Evolutionary conservation across 1,140 invertebrate species (phyloP).

Genomic region (Prorops nasuta): DNA sequence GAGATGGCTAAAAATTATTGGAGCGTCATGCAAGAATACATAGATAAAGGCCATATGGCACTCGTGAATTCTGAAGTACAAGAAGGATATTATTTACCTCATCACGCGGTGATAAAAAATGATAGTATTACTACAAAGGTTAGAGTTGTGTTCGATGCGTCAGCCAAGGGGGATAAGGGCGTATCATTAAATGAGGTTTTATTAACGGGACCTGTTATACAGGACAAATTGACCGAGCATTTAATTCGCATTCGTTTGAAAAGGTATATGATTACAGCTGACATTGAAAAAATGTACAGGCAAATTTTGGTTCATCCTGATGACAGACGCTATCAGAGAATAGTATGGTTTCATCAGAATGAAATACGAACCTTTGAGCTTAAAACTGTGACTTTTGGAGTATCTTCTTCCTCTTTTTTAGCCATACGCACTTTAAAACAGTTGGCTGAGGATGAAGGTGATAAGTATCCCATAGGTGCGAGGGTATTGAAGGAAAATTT

Average conservation of each 20-base stretch:
- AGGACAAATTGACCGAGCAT: neutral
- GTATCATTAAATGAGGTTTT: neutral
- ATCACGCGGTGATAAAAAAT: neutral
- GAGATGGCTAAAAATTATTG: neutral
- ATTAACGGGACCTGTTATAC: neutral
- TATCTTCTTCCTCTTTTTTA: too few relatives aligned
- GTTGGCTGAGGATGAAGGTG: too few relatives aligned
- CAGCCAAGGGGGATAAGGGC: neutral
- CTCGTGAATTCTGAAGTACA: neutral
- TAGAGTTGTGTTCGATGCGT: constrained; percentile 37
- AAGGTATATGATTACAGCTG: neutral
- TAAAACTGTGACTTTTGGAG: too few relatives aligned
- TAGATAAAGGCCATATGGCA: neutral
- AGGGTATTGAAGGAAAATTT: too few relatives aligned
- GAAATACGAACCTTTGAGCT: too few relatives aligned
- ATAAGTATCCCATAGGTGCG: too few relatives aligned
- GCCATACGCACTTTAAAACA: too few relatives aligned
- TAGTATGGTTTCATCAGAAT: constrained; percentile 37
- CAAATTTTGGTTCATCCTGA: neutral
- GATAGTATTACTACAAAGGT: constrained; percentile 2
- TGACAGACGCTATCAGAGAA: constrained; percentile 33
- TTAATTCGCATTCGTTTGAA: neutral
- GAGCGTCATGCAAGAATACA: neutral
- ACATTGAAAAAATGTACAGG: neutral
- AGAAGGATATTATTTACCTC: neutral